Evolutionary conservation across 2,797 vertebrate species (phyloP), one percentile per base, ranked within the genome.

Genomic region (Cottoperca gobio): DNA sequence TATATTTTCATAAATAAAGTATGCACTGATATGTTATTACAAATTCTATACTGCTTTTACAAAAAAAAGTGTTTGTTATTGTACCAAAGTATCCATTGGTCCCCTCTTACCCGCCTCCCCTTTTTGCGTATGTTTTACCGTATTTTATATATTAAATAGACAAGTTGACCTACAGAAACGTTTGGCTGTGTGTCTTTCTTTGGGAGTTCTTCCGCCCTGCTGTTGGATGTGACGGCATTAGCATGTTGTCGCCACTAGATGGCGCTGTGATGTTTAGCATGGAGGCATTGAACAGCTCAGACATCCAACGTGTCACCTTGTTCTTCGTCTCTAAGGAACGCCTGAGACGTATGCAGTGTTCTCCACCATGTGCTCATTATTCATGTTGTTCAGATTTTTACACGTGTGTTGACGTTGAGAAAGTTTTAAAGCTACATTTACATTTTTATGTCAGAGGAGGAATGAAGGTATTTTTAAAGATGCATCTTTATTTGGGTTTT

Each of bases 1-100:
- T 97, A 96, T 97, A 97, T 97, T 97, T 97, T 96, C 96, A 95
- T 97, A 97, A 96, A 95, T 95, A 96, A 97, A 96, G 96, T 97
- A 97, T 96, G 97, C 96, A 97, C 97, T 97, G 96, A 97, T 94
- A 96, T 96, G 96, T 97, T 97, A 96, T 95, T 95, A 95, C 93
- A 95, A 95, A 96, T 95, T 96, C 95, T 97, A 95, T 95, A 95
- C 95, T 96, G 94, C 96, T 97, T 97, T 96, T 96, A 96, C 96
- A 96, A 95, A 96, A 96, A 95, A 95, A 95, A 95, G 95, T 96
- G 96, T 97, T 96, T 97, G 96, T 96, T 96, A 96, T 95, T 95
- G 97, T 97, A 97, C 96, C 96, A 96, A 96, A 97, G 96, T 95
- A 96, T 96, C 95, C 93, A 96, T 96, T 95, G 95, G 94, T 96